These are phyloP conservation scores for Panurus biarmicus DNA, from an alignment of 2,113 vertebrate genomes.

Conservation along the genomic window DNA sequence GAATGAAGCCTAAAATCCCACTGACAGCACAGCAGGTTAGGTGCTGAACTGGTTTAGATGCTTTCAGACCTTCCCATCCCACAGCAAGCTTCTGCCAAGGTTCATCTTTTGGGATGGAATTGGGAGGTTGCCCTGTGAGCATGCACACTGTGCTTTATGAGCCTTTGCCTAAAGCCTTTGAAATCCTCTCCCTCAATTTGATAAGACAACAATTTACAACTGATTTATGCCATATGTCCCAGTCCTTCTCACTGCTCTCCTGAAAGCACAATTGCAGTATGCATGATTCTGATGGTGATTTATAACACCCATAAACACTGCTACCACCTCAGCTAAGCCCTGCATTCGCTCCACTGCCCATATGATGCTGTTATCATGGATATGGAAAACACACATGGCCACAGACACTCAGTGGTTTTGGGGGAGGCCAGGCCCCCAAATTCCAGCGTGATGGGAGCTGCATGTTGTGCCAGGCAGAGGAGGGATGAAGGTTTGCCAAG, in stretches of 20 bases:
- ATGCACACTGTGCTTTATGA: accelerated
- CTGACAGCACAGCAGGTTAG: neutral
- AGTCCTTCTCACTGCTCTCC: neutral
- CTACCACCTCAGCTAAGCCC: neutral
- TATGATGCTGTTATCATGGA: neutral
- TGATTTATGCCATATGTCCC: neutral
- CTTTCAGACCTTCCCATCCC: neutral
- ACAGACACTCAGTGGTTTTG: neutral
- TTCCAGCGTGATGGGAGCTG: neutral
- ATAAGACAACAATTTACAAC: neutral
- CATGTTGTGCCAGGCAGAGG: neutral
- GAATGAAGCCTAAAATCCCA: neutral
- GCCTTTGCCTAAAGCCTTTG: neutral
- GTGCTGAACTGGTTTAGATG: neutral
- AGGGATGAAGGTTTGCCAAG: neutral
- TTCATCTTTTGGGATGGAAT: neutral
- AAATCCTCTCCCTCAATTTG: neutral
- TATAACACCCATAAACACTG: neutral
- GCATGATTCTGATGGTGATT: neutral
- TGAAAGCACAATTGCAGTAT: neutral
- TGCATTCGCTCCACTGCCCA: accelerated
- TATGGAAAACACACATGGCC: neutral
- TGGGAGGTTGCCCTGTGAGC: accelerated
- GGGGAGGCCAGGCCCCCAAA: neutral
- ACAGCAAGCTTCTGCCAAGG: neutral